Base-by-base conservation (phyloP, 2,888 invertebrate genomes). In the Hemistola chrysoprasaria region DNA sequence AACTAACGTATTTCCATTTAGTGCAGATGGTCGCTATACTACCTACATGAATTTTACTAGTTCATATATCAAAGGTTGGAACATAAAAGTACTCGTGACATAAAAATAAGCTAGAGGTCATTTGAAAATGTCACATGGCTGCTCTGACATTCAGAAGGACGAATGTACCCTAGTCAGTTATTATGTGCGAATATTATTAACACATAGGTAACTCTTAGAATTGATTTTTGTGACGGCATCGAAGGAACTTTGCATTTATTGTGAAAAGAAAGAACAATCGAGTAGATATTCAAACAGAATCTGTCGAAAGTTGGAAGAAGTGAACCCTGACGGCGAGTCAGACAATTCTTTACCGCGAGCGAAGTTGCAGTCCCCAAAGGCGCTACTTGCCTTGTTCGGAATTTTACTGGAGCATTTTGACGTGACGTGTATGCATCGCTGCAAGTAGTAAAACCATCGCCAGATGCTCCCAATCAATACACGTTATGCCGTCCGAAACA, bases 401-500 rank as follows among this genome's bases (percentile, higher is more conserved):
- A 55, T 50, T 47, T 35, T 39, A 45, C 53, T 53, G 47, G 56
- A 59, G 62, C 59, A 54, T 61, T 61, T 53, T 48, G 55, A 51
- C 47, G 40, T 48, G 55, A 51, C 47, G 40, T 47, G 51, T 50
- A 55, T 55, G 49, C 48, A 52, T 45, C 50, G 50, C 44, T 63
- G 62, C 65, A 65, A 59, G 59, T 67, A 56, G 61, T 38, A 39
- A 35, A 59, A 52, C 60, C 52, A 59, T 56, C 56, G 57, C 69
- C 75, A 72, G 70, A 69, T 77, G 76, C 60, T 71, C 34, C 59
- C 66, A 72, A 77, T 78, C 76, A 75, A 69, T 74, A 71, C 47
- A 22, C 29, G 49, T 40, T 59, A 59, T 60, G 66, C 69, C 53
- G 62, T 59, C 61, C 61, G 57, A 62, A 69, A 48, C 74, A 68